Base-by-base conservation (phyloP, 2,113 vertebrate species). In the Spizaetus ornatus region DNA sequence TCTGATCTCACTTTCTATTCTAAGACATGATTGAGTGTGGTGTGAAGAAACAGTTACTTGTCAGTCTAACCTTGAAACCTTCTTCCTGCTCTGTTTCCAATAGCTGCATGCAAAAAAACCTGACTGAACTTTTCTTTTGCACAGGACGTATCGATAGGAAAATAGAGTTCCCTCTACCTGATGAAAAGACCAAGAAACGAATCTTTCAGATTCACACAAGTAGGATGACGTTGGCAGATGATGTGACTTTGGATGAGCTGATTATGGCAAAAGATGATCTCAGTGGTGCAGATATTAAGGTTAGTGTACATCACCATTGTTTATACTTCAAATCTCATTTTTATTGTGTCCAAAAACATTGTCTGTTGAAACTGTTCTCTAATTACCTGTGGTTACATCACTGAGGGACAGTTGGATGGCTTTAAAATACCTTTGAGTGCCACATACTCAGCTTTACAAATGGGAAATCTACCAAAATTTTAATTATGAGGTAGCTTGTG, bases 181-280 rank as follows among this genome's bases (percentile, higher is more conserved):
- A 99, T 19, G 99, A 99, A 50, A 99, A 99, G 95, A 99, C 99
- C 3, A 99, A 99, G 96, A 98, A 99, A 63, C 98, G 99, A 74
- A 99, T 99, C 96, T 99, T 99, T 88, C 99, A 99, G 97, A 99
- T 99, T 95, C 99, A 99, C 97, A 99, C 99, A 1, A 99, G 99
- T 89, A 99, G 99, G 79, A 99, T 99, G 99, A 99, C 99, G 0
- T 56, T 99, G 80, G 99, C 99, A 5, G 98, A 98, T 31, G 99
- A 99, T 5, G 99, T 99, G 53, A 99, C 99, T 45, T 97, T 99
- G 27, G 99, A 99, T 32, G 99, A 99, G 90, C 96, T 99, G 88
- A 99, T 99, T 50, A 98, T 99, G 98, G 99, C 99, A 22, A 99
- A 99, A 96, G 99, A 99, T 14, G 99, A 99, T 96, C 98, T 99